These are phyloP conservation scores for Chloebia gouldiae DNA, from an alignment of 2,113 vertebrate genomes.

Conservation along the genomic window DNA sequence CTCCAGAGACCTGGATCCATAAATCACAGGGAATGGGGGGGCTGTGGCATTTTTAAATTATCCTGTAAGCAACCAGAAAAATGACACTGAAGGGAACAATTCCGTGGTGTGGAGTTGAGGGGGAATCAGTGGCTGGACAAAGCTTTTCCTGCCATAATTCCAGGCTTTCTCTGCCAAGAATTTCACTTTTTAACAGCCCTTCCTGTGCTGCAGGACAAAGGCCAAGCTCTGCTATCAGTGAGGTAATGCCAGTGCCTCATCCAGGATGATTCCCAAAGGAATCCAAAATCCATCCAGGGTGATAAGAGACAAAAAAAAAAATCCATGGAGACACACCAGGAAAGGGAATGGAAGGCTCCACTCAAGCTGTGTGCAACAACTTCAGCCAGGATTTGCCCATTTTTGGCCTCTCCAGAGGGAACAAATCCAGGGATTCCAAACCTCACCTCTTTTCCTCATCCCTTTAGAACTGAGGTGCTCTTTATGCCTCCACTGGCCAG, in stretches of 20 bases:
- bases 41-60: not conserved
- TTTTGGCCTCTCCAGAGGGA: not conserved
- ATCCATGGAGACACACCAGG: not conserved
- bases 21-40: not conserved
- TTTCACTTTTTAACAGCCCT: not conserved
- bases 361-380: not conserved
- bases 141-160: not conserved
- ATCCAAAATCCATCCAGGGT: not conserved
- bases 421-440: not conserved
- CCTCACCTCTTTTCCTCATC: rapidly evolving
- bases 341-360: not conserved
- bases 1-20: not conserved
- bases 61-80: not conserved
- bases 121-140: not conserved
- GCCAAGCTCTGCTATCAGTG: not conserved
- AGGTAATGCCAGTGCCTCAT: not conserved
- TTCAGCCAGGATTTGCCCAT: not conserved
- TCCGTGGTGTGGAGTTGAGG: not conserved
- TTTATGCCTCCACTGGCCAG: rapidly evolving
- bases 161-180: not conserved
- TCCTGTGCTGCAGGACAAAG: not conserved
- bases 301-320: not conserved
- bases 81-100: not conserved
- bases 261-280: not conserved
- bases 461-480: not conserved